phyloP scores from a whole-genome alignment of 2,888 invertebrate species.

The Aleiodes testaceus region DNA sequence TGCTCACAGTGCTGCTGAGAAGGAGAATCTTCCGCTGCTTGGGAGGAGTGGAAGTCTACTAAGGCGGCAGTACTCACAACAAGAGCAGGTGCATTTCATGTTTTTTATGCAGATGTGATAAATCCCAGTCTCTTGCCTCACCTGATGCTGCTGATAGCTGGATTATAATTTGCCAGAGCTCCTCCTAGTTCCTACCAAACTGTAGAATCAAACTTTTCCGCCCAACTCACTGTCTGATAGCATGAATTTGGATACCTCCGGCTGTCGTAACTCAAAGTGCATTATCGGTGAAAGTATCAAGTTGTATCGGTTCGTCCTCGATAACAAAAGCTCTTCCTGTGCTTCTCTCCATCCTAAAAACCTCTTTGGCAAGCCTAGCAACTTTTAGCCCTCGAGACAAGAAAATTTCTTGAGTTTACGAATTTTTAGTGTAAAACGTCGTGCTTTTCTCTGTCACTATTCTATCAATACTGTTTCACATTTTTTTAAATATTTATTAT shows the following conservation, averaged over 20 bases:
- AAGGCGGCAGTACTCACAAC: slow-evolving; percentile 90
- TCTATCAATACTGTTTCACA: background rate
- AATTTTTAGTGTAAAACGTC: background rate
- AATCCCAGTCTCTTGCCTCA: background rate
- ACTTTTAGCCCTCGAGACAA: slow-evolving; percentile 1
- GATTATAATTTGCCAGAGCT: slow-evolving; percentile 38
- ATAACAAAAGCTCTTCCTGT: slow-evolving; percentile 38
- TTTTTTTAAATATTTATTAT: slow-evolving; percentile 23
- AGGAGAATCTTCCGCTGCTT: slow-evolving; percentile 85
- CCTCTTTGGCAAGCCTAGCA: background rate
- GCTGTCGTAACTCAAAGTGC: slow-evolving; percentile 45
- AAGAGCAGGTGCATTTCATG: slow-evolving; percentile 76
- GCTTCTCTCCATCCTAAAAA: background rate
- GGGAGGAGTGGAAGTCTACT: slow-evolving; percentile 85
- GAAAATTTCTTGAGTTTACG: slow-evolving; percentile 17
- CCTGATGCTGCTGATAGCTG: background rate
- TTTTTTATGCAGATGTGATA: slow-evolving; percentile 7
- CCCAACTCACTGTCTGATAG: slow-evolving; percentile 25
- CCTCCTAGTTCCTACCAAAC: slow-evolving; percentile 27
- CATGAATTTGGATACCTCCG: slow-evolving; percentile 45
- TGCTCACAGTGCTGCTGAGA: slow-evolving; percentile 90
- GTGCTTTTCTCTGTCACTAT: background rate
- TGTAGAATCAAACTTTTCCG: slow-evolving; percentile 39
- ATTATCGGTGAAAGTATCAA: slow-evolving; percentile 45
- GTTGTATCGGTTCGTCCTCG: slow-evolving; percentile 39